Conservation (phyloP, 2,797 vertebrate genomes). For the Oreortyx pictus region DNA sequence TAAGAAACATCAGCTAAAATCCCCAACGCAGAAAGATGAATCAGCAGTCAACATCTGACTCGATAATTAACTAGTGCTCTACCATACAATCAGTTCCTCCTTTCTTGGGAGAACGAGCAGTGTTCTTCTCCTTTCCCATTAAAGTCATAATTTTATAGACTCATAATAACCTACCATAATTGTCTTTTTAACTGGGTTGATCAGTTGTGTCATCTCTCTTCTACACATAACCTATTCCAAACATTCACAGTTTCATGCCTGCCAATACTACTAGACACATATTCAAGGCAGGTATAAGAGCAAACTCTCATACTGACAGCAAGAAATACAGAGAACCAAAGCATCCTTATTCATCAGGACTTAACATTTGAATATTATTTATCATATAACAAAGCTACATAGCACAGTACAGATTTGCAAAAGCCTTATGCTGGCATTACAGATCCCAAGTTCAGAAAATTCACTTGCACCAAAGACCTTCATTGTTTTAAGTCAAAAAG, state of each 20-base stretch:
- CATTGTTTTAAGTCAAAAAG: background rate
- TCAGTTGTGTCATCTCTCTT: background rate
- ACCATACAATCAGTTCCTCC: background rate
- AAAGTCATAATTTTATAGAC: background rate
- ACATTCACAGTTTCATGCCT: background rate
- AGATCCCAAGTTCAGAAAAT: background rate
- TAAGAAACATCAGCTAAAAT: background rate
- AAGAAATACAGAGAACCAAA: background rate
- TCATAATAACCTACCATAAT: background rate
- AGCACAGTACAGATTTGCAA: background rate
- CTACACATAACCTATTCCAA: background rate
- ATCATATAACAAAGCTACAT: background rate
- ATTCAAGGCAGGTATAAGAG: background rate
- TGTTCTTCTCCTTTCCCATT: background rate
- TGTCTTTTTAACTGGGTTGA: background rate
- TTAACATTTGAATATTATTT: background rate
- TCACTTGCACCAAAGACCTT: background rate
- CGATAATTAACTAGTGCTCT: rapidly evolving
- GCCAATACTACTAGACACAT: background rate
- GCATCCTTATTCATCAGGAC: background rate
- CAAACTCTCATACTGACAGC: background rate
- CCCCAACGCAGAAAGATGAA: background rate
- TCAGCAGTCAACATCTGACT: background rate
- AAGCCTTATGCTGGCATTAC: background rate
- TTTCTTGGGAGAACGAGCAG: background rate